A percentile compares a stretch with the other conserved stretches of the same genome.
phyloP scores from a whole-genome alignment of 1,140 invertebrate species.

The Zaprionus ornatus region DNA sequence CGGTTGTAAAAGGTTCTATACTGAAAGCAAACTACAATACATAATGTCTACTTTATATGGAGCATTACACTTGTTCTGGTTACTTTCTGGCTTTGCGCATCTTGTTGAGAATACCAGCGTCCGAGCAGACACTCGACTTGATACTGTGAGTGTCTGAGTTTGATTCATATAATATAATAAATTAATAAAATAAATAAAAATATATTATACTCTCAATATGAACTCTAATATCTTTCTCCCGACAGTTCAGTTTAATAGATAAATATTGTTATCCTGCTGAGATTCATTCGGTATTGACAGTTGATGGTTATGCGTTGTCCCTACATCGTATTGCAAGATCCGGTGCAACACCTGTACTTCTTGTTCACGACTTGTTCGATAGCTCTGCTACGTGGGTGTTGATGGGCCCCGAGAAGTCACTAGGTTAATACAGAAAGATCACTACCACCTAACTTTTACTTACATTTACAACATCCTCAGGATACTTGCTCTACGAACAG shows the following conservation, averaged over 20 bases:
- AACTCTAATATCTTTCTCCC: no score
- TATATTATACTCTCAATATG: no score
- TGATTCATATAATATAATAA: no score
- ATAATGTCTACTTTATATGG: background rate
- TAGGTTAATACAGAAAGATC: conserved; percentile 84
- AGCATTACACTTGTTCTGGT: background rate
- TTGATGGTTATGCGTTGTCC: conserved; percentile 89
- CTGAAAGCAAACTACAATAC: background rate
- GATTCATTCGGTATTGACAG: conserved; percentile 87
- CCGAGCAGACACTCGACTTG: background rate
- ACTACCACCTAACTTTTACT: background rate
- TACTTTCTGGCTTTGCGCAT: background rate
- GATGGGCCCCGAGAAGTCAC: conserved; percentile 88
- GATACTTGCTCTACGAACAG: conserved; percentile 84
- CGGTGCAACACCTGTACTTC: conserved; percentile 84
- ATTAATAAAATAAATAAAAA: no score
- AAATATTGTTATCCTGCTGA: conserved; percentile 88
- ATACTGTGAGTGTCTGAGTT: background rate
- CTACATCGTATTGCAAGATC: conserved; percentile 87
- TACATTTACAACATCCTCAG: conserved; percentile 26
- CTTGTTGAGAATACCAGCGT: background rate
- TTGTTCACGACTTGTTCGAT: conserved; percentile 88
- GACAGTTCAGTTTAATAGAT: conserved; percentile 85
- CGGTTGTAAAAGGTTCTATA: no score
- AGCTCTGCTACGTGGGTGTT: conserved; percentile 84